phyloP scores from a whole-genome alignment of 2,797 vertebrate genomes.

The Buphagus erythrorhynchus region DNA sequence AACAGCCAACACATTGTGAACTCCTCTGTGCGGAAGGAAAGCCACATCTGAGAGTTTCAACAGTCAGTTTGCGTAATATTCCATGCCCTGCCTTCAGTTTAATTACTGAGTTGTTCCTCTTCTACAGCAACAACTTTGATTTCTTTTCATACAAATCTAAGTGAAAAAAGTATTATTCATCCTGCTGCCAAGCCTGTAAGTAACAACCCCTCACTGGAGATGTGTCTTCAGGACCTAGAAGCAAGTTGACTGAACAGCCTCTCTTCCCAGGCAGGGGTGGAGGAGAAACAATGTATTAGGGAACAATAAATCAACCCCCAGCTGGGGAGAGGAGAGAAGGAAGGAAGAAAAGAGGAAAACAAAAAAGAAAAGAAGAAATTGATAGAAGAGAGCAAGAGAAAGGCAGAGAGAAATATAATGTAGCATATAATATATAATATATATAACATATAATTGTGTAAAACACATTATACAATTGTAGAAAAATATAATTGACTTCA shows the following conservation, averaged over 20 bases:
- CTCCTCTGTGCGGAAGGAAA: background rate
- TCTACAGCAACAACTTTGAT: background rate
- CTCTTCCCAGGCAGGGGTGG: background rate
- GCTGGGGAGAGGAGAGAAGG: background rate
- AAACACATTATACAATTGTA: background rate
- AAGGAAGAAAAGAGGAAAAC: background rate
- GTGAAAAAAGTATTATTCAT: background rate
- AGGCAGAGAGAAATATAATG: background rate
- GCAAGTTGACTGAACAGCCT: background rate
- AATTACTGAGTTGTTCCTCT: conserved; percentile 1
- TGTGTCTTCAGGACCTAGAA: background rate
- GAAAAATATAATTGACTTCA: background rate
- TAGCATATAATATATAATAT: background rate
- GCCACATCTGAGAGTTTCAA: conserved; percentile 23
- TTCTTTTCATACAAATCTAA: background rate
- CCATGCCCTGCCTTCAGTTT: background rate
- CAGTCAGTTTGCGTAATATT: conserved; percentile 28
- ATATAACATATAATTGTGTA: background rate
- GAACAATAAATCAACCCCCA: background rate
- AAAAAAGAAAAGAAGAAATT: background rate
- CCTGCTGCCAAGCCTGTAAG: background rate
- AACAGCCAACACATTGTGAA: background rate
- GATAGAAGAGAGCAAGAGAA: background rate
- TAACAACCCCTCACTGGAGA: background rate
- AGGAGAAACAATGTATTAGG: background rate